Conservation (phyloP, 2,797 vertebrate genomes). For the Benthosema pterotum region DNA sequence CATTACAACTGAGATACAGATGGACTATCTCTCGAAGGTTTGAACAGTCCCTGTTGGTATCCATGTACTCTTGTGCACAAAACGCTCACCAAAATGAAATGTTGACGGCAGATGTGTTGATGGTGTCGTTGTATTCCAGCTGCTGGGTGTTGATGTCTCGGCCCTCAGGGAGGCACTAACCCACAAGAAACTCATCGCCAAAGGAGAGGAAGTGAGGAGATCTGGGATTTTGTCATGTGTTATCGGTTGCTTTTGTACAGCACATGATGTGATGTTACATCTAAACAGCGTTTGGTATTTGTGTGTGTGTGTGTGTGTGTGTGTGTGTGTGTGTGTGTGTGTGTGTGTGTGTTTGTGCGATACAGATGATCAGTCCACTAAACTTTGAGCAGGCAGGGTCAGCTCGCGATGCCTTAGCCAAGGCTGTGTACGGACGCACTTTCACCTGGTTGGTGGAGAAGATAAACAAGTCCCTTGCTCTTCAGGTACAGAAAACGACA, state of each 20-base stretch:
- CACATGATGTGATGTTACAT: not conserved
- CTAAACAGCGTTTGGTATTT: not conserved
- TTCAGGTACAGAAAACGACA: conserved; percentile 83
- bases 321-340: not conserved
- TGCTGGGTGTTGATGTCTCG: conserved; percentile 86
- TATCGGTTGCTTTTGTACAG: not conserved
- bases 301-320: conserved; percentile 6
- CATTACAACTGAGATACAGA: conserved; percentile 89
- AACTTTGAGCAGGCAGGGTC: conserved; percentile 93
- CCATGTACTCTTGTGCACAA: conserved; percentile 28
- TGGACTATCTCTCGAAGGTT: conserved; percentile 89
- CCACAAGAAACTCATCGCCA: conserved; percentile 97
- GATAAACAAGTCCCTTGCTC: conserved; percentile 91
- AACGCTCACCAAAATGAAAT: conserved; percentile 10
- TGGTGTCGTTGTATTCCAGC: conserved; percentile 77
- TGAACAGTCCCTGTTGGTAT: conserved; percentile 56
- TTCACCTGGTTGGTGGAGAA: conserved; percentile 96
- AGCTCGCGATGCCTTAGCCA: conserved; percentile 91
- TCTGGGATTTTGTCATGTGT: conserved; percentile 1
- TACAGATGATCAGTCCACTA: conserved; percentile 91
- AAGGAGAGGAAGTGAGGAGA: conserved; percentile 92
- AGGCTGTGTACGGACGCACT: conserved; percentile 91
- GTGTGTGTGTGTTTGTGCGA: conserved; percentile 8
- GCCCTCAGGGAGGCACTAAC: conserved; percentile 88
- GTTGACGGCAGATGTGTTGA: conserved; percentile 46